Evolutionary conservation across 1,140 invertebrate species (phyloP), one percentile per base, ranked within the genome.

Genomic region (Drosophila subpulchrella): DNA sequence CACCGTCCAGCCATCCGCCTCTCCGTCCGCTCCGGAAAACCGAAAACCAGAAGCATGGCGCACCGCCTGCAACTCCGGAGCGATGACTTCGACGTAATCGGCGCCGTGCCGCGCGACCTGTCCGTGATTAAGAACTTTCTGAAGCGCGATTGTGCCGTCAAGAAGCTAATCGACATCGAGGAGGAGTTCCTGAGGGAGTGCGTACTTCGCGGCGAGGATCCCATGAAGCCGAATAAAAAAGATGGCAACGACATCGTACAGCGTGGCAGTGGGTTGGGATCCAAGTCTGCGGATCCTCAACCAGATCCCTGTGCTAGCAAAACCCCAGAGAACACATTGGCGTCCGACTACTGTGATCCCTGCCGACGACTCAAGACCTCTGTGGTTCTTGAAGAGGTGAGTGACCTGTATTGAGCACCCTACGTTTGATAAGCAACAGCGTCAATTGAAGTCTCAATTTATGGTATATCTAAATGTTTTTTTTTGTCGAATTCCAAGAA

Each of bases 91-190:
- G 84, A 89, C 55, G 85, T 89, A 20, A 72, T 89, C 30, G 84
- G 85, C 15, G 84, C 84, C 15, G 84, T 89, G 0, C 84, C 84
- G 6, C 84, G 84, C 20, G 80, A 89, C 42, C 50, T 89, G 1
- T 85, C 85, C 8, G 70, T 89, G 24, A 90, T 89, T 2, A 89
- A 90, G 54, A 89, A 89, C 41, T 89, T 89, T 38, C 48, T 89
- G 24, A 89, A 81, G 30, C 63, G 84, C 7, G 84, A 89, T 5
- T 84, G 85, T 42, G 84, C 84, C 24, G 41, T 89, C 12, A 89
- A 90, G 70, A 74, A 74, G 0, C 47, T 89, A 3, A 89, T 89
- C 8, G 84, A 89, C 2, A 81, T 89, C 12, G 84, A 89, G 34
- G 84, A 89, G 24, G 62, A 81, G 34, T 72, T 89, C 13, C 39